These are phyloP conservation scores for Spodoptera exigua DNA, from an alignment of 2,888 invertebrate genomes.

Conservation along the genomic window DNA sequence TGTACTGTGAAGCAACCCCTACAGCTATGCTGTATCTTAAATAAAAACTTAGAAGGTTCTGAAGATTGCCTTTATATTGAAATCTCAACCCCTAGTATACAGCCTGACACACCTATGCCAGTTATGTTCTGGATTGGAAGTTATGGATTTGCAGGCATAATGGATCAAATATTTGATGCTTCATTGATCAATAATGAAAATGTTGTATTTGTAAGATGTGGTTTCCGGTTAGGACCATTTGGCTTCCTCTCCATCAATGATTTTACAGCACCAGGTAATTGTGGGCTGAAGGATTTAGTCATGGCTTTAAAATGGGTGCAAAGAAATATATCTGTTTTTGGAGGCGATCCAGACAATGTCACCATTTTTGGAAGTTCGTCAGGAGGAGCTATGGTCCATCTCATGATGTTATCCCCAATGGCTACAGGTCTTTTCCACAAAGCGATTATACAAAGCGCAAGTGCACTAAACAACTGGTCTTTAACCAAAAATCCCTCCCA, in stretches of 20 bases:
- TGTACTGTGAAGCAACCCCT: constrained; percentile 73
- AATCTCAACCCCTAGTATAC: constrained; percentile 73
- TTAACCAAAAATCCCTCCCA: constrained; percentile 76
- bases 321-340: constrained; percentile 79
- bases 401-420: constrained; percentile 85
- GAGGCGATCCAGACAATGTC: constrained; percentile 83
- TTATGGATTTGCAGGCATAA: constrained; percentile 69
- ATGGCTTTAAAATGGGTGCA: constrained; percentile 84
- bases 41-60: constrained; percentile 64
- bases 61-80: constrained; percentile 86
- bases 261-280: constrained; percentile 82
- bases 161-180: constrained; percentile 76
- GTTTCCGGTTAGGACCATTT: constrained; percentile 82
- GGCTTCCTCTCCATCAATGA: constrained; percentile 84
- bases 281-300: constrained; percentile 83
- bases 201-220: constrained; percentile 81
- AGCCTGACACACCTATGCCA: constrained; percentile 76
- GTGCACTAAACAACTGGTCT: constrained; percentile 82
- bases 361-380: constrained; percentile 85
- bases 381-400: constrained; percentile 83
- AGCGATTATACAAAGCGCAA: constrained; percentile 83
- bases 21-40: constrained; percentile 47
- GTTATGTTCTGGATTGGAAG: constrained; percentile 88
- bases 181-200: constrained; percentile 73
- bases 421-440: constrained; percentile 84